Percentiles rank a stretch among this genome's conserved stretches.
Conservation (phyloP, 2,888 invertebrate genomes). For the Calliopum simillimum region DNA sequence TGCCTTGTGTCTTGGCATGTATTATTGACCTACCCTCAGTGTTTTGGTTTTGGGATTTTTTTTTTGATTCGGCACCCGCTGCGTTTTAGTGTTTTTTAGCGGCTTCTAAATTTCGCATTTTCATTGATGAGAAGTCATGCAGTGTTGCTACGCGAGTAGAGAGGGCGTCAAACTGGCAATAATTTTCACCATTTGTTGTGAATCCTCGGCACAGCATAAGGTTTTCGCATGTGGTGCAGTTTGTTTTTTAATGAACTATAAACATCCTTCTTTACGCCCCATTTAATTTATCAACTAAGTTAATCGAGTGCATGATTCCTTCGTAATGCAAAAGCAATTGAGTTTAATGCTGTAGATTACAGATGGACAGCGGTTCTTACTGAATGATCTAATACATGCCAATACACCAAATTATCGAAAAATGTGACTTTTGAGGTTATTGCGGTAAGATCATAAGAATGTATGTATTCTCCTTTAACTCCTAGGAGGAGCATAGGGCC, state of each 20-base stretch:
- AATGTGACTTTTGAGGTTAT: too few relatives aligned
- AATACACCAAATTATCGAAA: too few relatives aligned
- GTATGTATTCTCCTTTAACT: too few relatives aligned
- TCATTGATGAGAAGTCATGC: constrained; percentile 53
- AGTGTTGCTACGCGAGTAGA: constrained; percentile 44
- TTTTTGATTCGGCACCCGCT: constrained; percentile 20
- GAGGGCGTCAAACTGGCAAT: constrained; percentile 51
- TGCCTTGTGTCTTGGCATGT: constrained; percentile 8
- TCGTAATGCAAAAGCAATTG: too few relatives aligned
- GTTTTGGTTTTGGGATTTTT: not conserved
- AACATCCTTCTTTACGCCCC: constrained; percentile 63
- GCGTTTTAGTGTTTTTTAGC: constrained; percentile 39
- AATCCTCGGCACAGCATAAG: constrained; percentile 45
- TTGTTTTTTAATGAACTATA: constrained; percentile 52
- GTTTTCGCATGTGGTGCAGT: constrained; percentile 43
- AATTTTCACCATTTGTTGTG: constrained; percentile 38
- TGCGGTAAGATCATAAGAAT: too few relatives aligned
- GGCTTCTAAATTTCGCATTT: constrained; percentile 32
- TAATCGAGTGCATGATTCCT: too few relatives aligned
- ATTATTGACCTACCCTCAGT: constrained; percentile 15
- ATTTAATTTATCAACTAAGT: constrained; percentile 49
- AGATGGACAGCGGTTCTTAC: too few relatives aligned
- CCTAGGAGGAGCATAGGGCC: too few relatives aligned
- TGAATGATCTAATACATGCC: too few relatives aligned
- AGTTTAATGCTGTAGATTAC: too few relatives aligned